Evolutionary conservation across 2,113 vertebrate genomes (phyloP).

Genomic region (Charadrius vociferus): DNA sequence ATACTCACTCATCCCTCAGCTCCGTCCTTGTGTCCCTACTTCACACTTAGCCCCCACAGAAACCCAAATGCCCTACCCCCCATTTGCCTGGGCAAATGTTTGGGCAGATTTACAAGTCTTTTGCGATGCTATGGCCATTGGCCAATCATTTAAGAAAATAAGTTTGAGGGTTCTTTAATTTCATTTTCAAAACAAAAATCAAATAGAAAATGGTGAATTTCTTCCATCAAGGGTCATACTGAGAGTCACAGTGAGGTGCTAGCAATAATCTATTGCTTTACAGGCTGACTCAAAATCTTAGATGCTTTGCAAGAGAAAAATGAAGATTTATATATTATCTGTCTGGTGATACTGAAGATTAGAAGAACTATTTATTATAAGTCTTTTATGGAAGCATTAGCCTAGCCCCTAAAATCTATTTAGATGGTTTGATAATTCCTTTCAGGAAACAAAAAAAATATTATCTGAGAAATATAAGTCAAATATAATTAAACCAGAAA

Average conservation of each 20-base stretch:
- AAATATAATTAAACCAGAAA: constrained; percentile 52
- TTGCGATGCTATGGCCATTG: neutral
- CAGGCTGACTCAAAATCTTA: neutral
- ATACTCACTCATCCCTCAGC: neutral
- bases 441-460: neutral
- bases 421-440: neutral
- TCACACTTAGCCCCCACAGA: neutral
- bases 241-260: neutral
- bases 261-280: neutral
- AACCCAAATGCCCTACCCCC: rapidly evolving
- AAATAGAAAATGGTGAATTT: neutral
- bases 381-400: neutral
- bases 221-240: neutral
- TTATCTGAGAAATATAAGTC: constrained; percentile 1
- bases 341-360: neutral
- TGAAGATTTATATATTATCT: neutral
- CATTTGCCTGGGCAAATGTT: neutral
- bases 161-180: neutral
- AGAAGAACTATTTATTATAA: neutral
- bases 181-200: neutral
- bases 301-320: neutral
- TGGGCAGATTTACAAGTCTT: neutral
- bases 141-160: neutral
- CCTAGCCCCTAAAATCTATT: neutral
- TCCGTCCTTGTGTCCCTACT: neutral